Evolutionary conservation across 2,888 invertebrate species (phyloP), one percentile per base, ranked within the genome.

Genomic region (Rapana venosa): DNA sequence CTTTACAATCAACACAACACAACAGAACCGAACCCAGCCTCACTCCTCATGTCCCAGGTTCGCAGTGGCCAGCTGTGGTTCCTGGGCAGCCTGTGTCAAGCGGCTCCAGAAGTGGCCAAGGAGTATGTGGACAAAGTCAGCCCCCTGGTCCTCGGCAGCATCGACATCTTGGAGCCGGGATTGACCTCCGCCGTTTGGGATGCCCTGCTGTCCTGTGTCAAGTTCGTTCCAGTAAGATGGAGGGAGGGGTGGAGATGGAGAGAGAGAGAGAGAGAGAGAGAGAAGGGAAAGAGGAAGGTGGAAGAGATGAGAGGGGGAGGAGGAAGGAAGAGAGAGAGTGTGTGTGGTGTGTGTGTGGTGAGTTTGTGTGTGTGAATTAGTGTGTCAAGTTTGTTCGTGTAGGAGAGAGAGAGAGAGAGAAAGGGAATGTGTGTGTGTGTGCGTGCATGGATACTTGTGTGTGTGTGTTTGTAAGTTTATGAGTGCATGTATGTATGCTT

Each of bases 151-250:
- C 97, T 98, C 93, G 96, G 96, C 88, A 97, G 97, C 94, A 96
- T 98, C 87, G 97, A 97, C 95, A 98, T 98, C 94, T 97, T 96
- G 66, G 98, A 98, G 94, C 97, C 97, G 2, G 95, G 97, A 36
- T 97, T 98, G 56, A 96, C 97, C 87, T 97, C 97, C 0, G 96
- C 97, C 91, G 97, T 98, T 47, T 98, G 98, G 98, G 97, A 98
- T 93, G 97, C 97, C 89, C 97, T 97, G 6, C 93, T 98, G 84
- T 96, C 97, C 74, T 95, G 97, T 96, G 93, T 93, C 87, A 94
- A 92, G 56, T 93, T 90, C 91, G 77, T 93, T 11, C 92, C 91
- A 88, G 94, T 94, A 90, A 91, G 92, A 91, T 1, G 47, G 4
- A 6, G 56, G 8, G 47, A n/a, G 22, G 22, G 47, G 47, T 5